phyloP scores from a whole-genome alignment of 1,140 invertebrate genomes.

The Asbolus verrucosus region DNA sequence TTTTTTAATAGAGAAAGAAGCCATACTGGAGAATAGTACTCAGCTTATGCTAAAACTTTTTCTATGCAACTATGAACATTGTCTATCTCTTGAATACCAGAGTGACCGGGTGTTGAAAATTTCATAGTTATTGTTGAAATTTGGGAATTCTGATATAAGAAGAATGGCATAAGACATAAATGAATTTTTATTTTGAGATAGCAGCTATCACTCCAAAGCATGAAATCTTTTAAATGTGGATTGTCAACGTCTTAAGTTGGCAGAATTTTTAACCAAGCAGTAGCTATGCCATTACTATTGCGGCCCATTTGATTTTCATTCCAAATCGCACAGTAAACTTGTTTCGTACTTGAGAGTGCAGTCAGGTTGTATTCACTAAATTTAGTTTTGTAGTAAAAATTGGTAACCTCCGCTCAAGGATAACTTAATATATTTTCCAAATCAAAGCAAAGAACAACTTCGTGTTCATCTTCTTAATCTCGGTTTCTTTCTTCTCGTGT shows the following conservation, averaged over 20 bases:
- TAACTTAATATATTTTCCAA: constrained; percentile 56
- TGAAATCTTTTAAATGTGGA: constrained; percentile 36
- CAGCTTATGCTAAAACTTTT: constrained; percentile 49
- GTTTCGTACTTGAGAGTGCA: constrained; percentile 47
- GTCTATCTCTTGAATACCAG: constrained; percentile 57
- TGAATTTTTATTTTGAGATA: constrained; percentile 58
- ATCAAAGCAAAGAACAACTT: constrained; percentile 52
- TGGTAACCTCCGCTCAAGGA: constrained; percentile 51
- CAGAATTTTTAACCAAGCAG: constrained; percentile 55
- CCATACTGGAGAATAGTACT: constrained; percentile 55
- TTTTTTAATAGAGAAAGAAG: constrained; percentile 47
- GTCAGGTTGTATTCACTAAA: constrained; percentile 56
- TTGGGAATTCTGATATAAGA: constrained; percentile 48
- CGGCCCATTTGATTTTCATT: constrained; percentile 48
- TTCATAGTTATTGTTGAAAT: constrained; percentile 55
- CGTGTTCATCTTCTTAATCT: constrained; percentile 41
- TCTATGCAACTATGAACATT: constrained; percentile 55
- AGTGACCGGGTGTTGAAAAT: constrained; percentile 58
- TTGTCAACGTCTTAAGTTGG: constrained; percentile 11
- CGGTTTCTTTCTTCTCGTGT: constrained; percentile 27
- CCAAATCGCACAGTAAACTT: constrained; percentile 56
- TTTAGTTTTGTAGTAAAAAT: constrained; percentile 55
- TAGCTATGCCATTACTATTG: constrained; percentile 55
- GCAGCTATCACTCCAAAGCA: constrained; percentile 58
- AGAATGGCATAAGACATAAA: constrained; percentile 53